Percentiles rank a stretch among this genome's conserved stretches.
These are phyloP conservation scores for Triplophysa yarkandensis DNA, from an alignment of 2,797 vertebrate species.

Conservation along the genomic window DNA sequence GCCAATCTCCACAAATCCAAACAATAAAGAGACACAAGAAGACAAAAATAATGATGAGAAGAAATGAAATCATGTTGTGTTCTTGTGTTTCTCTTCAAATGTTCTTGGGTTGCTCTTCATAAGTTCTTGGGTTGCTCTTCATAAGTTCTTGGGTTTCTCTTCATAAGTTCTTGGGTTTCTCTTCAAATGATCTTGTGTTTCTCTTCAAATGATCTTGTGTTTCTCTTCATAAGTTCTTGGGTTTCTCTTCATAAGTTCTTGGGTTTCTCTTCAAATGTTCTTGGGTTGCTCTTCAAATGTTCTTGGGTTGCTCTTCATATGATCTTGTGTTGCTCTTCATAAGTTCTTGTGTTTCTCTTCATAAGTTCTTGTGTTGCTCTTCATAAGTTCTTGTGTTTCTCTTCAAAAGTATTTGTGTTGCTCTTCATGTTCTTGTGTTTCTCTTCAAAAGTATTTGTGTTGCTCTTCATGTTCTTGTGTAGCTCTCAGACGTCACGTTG, in stretches of 20 bases:
- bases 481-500: not conserved
- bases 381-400: not conserved
- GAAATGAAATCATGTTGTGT: conserved; percentile 12
- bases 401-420: not conserved
- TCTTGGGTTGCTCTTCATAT: no score
- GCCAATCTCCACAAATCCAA: conserved; percentile 33
- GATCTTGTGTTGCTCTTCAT: no score
- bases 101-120: not conserved
- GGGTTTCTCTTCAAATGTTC: not conserved
- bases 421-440: not conserved
- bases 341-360: not conserved
- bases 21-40: conserved; percentile 10
- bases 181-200: not conserved
- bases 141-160: not conserved
- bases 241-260: not conserved
- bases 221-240: not conserved
- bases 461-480: no score
- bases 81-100: not conserved
- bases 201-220: not conserved
- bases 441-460: no score
- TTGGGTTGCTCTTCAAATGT: not conserved
- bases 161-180: no score
- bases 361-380: no score
- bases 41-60: not conserved
- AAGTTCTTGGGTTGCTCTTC: no score